Evolutionary conservation across 2,888 invertebrate species (phyloP).

Genomic region (Smittia sp.): DNA sequence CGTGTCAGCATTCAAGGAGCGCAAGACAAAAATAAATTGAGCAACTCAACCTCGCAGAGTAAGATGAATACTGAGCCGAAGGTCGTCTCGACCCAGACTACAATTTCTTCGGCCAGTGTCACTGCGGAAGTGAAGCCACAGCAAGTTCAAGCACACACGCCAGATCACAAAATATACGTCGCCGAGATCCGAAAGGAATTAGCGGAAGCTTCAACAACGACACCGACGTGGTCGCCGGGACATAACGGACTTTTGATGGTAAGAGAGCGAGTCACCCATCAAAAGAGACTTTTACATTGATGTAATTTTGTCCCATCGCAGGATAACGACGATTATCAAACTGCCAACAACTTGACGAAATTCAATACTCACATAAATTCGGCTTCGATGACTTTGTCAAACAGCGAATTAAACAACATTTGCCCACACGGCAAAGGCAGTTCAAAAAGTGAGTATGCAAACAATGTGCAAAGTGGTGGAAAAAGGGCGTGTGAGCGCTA

Average conservation of each 20-base stretch:
- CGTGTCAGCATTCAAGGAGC: constrained; percentile 27
- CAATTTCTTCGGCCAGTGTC: neutral
- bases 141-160: constrained; percentile 43
- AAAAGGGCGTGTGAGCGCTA: neutral
- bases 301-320: neutral
- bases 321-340: constrained; percentile 26
- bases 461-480: neutral
- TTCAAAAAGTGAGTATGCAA: constrained; percentile 46
- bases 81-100: constrained; percentile 48
- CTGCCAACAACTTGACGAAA: constrained; percentile 24
- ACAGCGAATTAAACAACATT: constrained; percentile 51
- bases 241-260: constrained; percentile 32
- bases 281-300: neutral
- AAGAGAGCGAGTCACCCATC: neutral
- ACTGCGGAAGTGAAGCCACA: constrained; percentile 42
- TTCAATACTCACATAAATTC: constrained; percentile 50
- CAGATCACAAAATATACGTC: constrained; percentile 35
- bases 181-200: constrained; percentile 29
- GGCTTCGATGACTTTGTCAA: constrained; percentile 50
- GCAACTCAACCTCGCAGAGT: constrained; percentile 30
- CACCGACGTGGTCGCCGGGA: constrained; percentile 24
- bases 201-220: constrained; percentile 35
- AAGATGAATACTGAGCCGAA: constrained; percentile 28
- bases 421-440: constrained; percentile 50
- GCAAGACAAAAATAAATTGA: constrained; percentile 45